Evolutionary conservation across 2,888 invertebrate genomes (phyloP), one percentile per base, ranked within the genome.

Genomic region (Dione vanillae): DNA sequence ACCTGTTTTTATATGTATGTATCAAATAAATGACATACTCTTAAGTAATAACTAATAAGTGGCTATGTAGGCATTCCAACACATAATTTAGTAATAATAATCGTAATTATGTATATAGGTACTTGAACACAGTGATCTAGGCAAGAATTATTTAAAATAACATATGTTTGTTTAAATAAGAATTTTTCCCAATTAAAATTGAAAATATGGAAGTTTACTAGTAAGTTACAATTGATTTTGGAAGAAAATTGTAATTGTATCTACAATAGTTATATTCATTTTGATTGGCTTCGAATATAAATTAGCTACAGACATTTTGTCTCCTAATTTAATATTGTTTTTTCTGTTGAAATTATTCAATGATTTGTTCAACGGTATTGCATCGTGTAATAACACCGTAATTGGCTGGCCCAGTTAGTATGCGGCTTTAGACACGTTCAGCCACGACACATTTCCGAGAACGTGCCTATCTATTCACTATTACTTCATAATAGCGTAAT

Each of bases 351-450:
- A 73, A 70, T 68, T 70, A 19, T 12, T 56, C 40, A 69, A 71
- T 71, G 62, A 67, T 73, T 67, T 66, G 54, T 70, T 20, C 65
- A 66, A 61, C 49, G 59, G 41, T 65, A 73, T 72, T 59, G 65
- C 62, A 62, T 73, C 72, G 73, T 72, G 78, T 72, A 80, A 80
- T 81, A 78, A 66, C 68, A 66, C 76, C 78, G 79, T 85, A 84
- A 85, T 87, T 82, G 83, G 77, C 78, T 84, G 85, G 78, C 85
- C 86, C 81, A 86, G 85, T 88, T 89, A 78, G 76, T 78, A 78
- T 78, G 72, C 74, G 71, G 76, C 79, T 78, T 45, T 69, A 72
- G 75, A 82, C 90, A 90, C 89, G 89, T 90, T 86, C 75, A 71
- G 74, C 79, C 76, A 74, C 82, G 85, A 83, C 85, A 85, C 76